These are phyloP conservation scores for Aurelia sp. DNA, from an alignment of 30 jellyfish, hydroid and myxozoan genomes.

Conservation along the genomic window DNA sequence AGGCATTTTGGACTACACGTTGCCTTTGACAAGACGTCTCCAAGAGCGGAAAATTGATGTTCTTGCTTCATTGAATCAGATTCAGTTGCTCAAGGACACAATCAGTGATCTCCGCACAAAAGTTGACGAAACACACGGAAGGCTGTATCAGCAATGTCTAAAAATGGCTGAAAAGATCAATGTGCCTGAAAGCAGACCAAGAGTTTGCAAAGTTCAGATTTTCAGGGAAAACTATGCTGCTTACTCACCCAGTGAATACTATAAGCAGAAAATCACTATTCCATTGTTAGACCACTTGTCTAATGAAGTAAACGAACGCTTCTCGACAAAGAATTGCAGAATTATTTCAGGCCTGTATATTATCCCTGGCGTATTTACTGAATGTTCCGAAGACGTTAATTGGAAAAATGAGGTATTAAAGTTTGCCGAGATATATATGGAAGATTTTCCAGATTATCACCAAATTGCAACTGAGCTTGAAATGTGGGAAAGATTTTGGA, in stretches of 20 bases:
- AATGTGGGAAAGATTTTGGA: constrained; percentile 49
- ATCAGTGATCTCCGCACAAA: constrained; percentile 1
- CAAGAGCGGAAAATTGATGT: constrained; percentile 27
- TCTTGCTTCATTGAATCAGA: background rate
- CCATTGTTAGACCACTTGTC: constrained; percentile 32
- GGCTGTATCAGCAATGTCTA: background rate
- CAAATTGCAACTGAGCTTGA: constrained; percentile 26
- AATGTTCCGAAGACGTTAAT: background rate
- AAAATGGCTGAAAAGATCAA: constrained; percentile 22
- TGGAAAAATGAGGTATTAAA: constrained; percentile 27
- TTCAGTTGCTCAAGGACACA: background rate
- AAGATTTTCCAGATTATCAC: constrained; percentile 13
- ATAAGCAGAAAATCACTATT: constrained; percentile 20
- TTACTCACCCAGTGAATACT: constrained; percentile 27
- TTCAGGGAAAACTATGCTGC: constrained; percentile 2
- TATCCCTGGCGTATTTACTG: constrained; percentile 15
- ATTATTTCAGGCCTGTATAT: constrained; percentile 27
- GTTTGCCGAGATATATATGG: constrained; percentile 5
- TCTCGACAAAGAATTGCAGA: background rate
- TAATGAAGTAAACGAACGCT: constrained; percentile 38
- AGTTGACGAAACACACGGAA: constrained; percentile 3
- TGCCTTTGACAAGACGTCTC: constrained; percentile 36
- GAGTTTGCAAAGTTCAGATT: constrained; percentile 12
- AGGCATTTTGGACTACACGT: constrained; percentile 13
- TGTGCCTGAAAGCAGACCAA: constrained; percentile 22